These are phyloP conservation scores for Marasmarcha lunaedactyla DNA, from an alignment of 2,888 invertebrate species.

Conservation along the genomic window DNA sequence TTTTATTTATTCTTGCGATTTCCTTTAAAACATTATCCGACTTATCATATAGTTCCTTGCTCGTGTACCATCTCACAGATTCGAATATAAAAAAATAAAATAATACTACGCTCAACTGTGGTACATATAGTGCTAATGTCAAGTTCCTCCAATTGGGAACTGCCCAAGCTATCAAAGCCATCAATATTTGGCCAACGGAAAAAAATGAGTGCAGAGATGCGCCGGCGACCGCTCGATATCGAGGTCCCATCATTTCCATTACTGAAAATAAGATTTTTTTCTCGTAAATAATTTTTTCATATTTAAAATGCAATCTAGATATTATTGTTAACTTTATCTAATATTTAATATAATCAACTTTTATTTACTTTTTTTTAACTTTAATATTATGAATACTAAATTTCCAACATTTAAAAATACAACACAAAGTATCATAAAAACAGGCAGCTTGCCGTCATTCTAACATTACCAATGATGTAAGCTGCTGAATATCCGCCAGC, in stretches of 20 bases:
- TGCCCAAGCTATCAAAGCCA: conserved; percentile 76
- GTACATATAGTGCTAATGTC: conserved; percentile 75
- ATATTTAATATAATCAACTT: no score
- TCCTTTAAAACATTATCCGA: conserved; percentile 72
- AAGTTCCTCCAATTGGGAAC: conserved; percentile 76
- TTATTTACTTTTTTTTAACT: no score
- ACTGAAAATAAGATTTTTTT: conserved; percentile 42
- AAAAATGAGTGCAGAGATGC: conserved; percentile 77
- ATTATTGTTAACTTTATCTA: no score
- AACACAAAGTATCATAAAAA: no score
- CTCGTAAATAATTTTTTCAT: not conserved
- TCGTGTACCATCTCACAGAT: conserved; percentile 81
- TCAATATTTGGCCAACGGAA: conserved; percentile 74
- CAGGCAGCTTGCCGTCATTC: not conserved
- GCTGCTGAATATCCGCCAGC: conserved; percentile 77
- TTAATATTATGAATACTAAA: no score
- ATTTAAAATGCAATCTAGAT: no score
- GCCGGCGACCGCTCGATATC: conserved; percentile 75
- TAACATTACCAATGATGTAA: conserved; percentile 73
- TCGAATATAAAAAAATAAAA: conserved; percentile 78
- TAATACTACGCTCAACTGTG: conserved; percentile 73
- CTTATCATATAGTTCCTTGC: conserved; percentile 73
- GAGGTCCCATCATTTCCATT: conserved; percentile 80
- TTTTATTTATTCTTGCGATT: conserved; percentile 72
- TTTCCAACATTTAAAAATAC: no score